Base-by-base conservation (phyloP, 2,888 invertebrate species). In the Gastracanthus pulcherrimus region DNA sequence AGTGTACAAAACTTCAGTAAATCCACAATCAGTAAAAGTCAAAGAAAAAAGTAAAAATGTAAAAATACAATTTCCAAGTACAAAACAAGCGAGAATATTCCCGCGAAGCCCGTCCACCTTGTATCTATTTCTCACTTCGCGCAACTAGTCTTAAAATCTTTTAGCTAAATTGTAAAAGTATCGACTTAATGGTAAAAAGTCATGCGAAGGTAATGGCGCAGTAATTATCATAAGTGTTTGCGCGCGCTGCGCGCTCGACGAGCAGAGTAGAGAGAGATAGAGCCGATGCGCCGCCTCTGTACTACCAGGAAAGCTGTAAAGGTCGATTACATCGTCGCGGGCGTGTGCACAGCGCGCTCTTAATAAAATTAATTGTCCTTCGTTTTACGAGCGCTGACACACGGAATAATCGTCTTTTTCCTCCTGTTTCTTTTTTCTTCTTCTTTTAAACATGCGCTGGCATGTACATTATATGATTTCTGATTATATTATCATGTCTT, bases 171-270 rank as follows among this genome's bases (percentile, higher is more conserved):
- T 80, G 80, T 64, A 80, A 80, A 76, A 80, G 80, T 70, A 76
- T 76, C 23, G 36, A 70, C 76, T 78, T 87, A 85, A 89, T 88
- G 85, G 86, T 82, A 85, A 86, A 86, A 83, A 84, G 84, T 86
- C 89, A 88, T 86, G 88, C 89, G 71, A 89, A 81, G 86, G 86
- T 87, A 87, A 89, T 87, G 87, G 85, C 87, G 74, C 84, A 86
- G 86, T 89, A 89, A 89, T 90, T 89, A 88, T 86, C 87, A 87
- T 86, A 86, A 87, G 86, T 88, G 86, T 86, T 81, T 83, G 80
- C 69, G 77, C 64, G 77, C n/a, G n/a, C 58, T n/a, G 13, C 6
- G 11, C 19, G 38, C 64, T 64, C 34, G n/a, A n/a, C n/a, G n/a
- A n/a, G n/a, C n/a, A n/a, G n/a, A n/a, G n/a, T n/a, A 13, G 23